Base-by-base conservation (phyloP, 2,888 invertebrate species). In the Pollenia angustigena region DNA sequence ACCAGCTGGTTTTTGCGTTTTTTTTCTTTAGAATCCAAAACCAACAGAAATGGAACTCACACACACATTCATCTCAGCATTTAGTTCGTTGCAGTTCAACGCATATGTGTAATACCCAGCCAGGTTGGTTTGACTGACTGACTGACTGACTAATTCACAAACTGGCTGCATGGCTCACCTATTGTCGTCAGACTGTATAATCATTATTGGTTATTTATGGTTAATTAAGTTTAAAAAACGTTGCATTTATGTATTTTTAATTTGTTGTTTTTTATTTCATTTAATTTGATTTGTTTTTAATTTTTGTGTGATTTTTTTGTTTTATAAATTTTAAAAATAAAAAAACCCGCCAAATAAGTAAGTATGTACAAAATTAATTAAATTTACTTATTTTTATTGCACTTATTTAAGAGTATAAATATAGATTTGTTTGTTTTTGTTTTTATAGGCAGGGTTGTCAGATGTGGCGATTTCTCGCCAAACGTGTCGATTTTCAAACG, bases 311-410 rank as follows among this genome's bases (percentile, higher is more conserved):
- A 32, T 48, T 71, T 16, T 56, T 46, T 58, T 56, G 11, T 18
- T 16, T 40, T 52, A 16, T 1, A 23, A 14, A 56, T 75, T 68
- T 68, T 68, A 12, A 74, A 60, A 76, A 64, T 64, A 64, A 79
- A 46, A 72, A 50, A 42, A 44, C 64, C 75, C 80, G 75, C 82
- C 86, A 86, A 83, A 83, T 82, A 86, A 74, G 64, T 23, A 23
- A 1, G 18, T 23, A 23, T 23, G 23, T 23, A 71, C 64, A 82
- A 83, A 83, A 75, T 54, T 80, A 79, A 86, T 86, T 86, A 83
- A 71, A 75, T n/a, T 4, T 32, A 32, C 32, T 18, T n/a, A 4
- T 64, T 64, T 10, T 46, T 64, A 18, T 64, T 4, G 42, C 54
- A 32, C 32, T 71, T 71, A 18, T 23, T 56, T 56, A 71, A 71